Percentiles rank a stretch among this genome's conserved stretches.
phyloP scores from a whole-genome alignment of 92 coral and sea anemone species.

The Galaxea fascicularis region DNA sequence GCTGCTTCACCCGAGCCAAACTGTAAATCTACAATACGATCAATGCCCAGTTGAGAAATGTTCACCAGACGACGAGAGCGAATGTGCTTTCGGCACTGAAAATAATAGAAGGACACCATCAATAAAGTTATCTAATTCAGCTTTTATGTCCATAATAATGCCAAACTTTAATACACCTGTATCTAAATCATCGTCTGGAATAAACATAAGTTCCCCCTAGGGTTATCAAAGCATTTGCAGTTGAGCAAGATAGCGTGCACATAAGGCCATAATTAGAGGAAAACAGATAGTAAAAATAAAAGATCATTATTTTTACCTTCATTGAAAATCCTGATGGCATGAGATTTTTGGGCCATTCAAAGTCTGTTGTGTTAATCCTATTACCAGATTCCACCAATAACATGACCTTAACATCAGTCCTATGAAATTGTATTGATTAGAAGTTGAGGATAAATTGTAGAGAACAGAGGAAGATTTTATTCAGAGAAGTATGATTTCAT shows the following conservation, averaged over 20 bases:
- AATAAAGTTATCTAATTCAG: no score
- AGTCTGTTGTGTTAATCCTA: slow-evolving; percentile 91
- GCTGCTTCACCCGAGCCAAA: slow-evolving; percentile 97
- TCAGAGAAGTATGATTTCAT: no score
- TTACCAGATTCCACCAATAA: slow-evolving; percentile 89
- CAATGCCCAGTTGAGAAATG: slow-evolving; percentile 90
- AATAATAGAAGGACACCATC: neutral
- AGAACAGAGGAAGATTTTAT: neutral
- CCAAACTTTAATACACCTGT: no score
- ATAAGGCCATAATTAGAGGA: no score
- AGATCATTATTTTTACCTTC: slow-evolving; percentile 73
- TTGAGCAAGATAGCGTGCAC: no score
- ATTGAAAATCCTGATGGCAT: slow-evolving; percentile 98
- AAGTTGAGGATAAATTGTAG: neutral
- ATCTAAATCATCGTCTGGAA: no score
- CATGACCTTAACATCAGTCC: slow-evolving; percentile 90
- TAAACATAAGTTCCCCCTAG: no score
- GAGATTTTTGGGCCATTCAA: slow-evolving; percentile 97
- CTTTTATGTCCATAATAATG: no score
- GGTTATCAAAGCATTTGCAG: neutral
- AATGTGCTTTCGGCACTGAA: slow-evolving; percentile 93
- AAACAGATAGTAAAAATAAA: no score
- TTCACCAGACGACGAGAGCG: slow-evolving; percentile 86
- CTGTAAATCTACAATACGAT: slow-evolving; percentile 95
- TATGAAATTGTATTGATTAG: slow-evolving; percentile 21